Base-by-base conservation (phyloP, 2,888 invertebrate genomes). In the Melanargia galathea region DNA sequence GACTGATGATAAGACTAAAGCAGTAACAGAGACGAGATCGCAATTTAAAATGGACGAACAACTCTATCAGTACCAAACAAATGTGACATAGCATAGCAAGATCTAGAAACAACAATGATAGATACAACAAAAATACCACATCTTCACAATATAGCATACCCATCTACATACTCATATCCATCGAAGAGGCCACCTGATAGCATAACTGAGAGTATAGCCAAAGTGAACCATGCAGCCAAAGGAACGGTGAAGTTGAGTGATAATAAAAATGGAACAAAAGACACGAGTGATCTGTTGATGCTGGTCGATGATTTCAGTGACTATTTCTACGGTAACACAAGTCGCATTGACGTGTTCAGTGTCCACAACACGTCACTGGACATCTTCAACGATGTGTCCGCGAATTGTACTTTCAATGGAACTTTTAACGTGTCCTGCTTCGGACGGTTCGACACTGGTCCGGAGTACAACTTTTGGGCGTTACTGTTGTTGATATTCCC, bases 401-500 rank as follows among this genome's bases (percentile, higher is more conserved):
- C 89, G 26, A 93, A 93, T 73, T 93, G 93, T 78, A 90, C 84
- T 57, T 79, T 84, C 62, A 92, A 91, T 66, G 92, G 87, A 8
- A 87, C 89, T 0, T 84, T 88, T 52, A 92, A 92, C 68, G 87
- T 91, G 60, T 89, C 92, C 1, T 93, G 93, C 78, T 90, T 87
- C 66, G 80, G 77, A 54, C 75, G 76, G 40, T 71, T 74, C 20
- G 79, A 80, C 16, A 71, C 77, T 5, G 71, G 71, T 52, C 89
- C 87, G 56, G 93, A 93, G 68, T 94, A 95, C 75, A 97, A 96
- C 84, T 95, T 96, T 81, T 97, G 97, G 97, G 97, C 97, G 63
- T 90, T 97, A 71, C 93, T 97, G 72, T 92, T 99, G 76, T 93
- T 98, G 73, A 93, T 98, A 70, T 98, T 99, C 82, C 98, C 99